Evolutionary conservation across 2,888 invertebrate genomes (phyloP), one percentile per base, ranked within the genome.

Genomic region (Eristalinus sepulchralis): DNA sequence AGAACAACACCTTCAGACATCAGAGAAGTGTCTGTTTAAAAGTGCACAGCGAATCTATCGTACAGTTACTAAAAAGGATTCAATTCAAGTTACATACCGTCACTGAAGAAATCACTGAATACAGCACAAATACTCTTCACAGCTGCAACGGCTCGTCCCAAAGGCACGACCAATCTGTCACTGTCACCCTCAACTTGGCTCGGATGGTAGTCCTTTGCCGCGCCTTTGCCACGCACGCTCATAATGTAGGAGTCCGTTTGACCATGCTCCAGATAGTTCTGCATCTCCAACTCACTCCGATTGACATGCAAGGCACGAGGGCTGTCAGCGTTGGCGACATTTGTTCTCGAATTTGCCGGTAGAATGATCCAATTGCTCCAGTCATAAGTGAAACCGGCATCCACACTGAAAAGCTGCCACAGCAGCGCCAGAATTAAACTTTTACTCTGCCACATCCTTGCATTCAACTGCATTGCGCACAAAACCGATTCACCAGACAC

Each of bases 41-140:
- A 27, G 5, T 27, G 27, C n/a, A 27, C 27, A 27, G 2, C 27
- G 5, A 27, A 27, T 3, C 27, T 27, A 3, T 27, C 2, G 27
- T 2, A 3, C 27, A 27, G 27, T 27, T 9, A 9, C 10, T 1
- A 34, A 34, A 34, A 8, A 34, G 10, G 34, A 34, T 9, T 34
- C 20, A 24, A 10, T 47, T 24, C 1, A 8, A 62, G 13, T 8
- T 8, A 55, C 36, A 88, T 73, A 66, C 88, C 88, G 5, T 88
- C 83, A 73, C 76, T 83, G 59, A 91, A 88, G n/a, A 91, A 80
- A 9, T 85, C 89, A 36, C 89, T 89, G n/a, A 90, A 36, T 17
- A 87, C 75, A 27, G 89, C 89, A 80, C 89, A 91, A 84, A 91
- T 89, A 63, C 88, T 68, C 20, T 88, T 88, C 68, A 91, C 89